Conservation (phyloP, 2,797 vertebrate species). For the Lithobates sylvaticus region DNA sequence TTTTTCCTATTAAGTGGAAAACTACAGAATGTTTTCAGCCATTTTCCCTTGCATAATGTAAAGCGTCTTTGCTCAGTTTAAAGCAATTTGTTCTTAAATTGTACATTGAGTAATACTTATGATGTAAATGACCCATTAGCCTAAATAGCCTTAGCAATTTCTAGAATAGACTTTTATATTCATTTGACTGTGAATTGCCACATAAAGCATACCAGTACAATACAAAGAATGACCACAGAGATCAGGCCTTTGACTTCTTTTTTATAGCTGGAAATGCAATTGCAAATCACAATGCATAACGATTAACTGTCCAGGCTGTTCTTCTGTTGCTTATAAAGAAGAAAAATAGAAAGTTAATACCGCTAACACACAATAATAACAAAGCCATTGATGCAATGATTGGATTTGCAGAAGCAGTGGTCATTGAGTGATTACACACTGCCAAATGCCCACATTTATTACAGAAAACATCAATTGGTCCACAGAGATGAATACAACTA, state of each 20-base stretch:
- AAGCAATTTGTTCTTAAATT: constrained; percentile 7
- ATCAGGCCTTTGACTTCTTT: constrained; percentile 36
- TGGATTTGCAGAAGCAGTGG: constrained; percentile 59
- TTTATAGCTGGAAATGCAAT: constrained; percentile 62
- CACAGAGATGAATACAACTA: constrained; percentile 62
- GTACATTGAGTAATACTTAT: constrained; percentile 21
- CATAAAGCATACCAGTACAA: constrained; percentile 31
- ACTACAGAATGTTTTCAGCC: background rate
- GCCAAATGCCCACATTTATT: constrained; percentile 59
- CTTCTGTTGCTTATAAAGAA: constrained; percentile 31
- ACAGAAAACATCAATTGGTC: constrained; percentile 65
- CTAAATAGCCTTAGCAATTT: constrained; percentile 21
- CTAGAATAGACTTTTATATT: constrained; percentile 25
- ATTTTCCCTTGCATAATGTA: background rate
- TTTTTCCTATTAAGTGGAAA: background rate
- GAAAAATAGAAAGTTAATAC: constrained; percentile 60
- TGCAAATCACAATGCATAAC: constrained; percentile 66
- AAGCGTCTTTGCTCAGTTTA: background rate
- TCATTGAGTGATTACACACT: constrained; percentile 56
- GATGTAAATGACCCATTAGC: constrained; percentile 31
- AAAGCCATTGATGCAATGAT: constrained; percentile 39
- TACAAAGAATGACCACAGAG: constrained; percentile 19
- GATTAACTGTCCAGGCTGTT: constrained; percentile 63
- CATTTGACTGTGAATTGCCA: constrained; percentile 38
- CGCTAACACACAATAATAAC: constrained; percentile 59